These are phyloP conservation scores for Zoroaster sp. DNA, from an alignment of 53 echinoderm and acorn worm genomes.

Conservation along the genomic window DNA sequence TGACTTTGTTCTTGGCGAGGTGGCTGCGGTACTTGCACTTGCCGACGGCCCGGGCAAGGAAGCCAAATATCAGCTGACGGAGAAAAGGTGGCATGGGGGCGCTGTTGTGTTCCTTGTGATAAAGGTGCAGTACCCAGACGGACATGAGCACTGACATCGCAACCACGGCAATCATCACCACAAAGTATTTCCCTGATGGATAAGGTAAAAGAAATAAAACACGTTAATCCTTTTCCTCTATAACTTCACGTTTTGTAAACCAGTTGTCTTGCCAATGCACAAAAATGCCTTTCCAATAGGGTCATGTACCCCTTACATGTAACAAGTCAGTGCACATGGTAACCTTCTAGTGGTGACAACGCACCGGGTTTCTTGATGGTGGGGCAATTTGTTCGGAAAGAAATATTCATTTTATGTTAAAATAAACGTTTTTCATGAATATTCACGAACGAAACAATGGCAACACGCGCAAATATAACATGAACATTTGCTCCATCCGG, in stretches of 20 bases:
- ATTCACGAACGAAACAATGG: background rate
- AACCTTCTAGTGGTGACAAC: no score
- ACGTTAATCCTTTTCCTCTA: no score
- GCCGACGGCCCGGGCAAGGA: slow-evolving; percentile 56
- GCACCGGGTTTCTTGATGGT: no score
- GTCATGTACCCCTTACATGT: no score
- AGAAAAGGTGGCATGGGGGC: slow-evolving; percentile 64
- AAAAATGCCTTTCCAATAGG: no score
- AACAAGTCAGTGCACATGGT: no score
- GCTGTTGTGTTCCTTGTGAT: slow-evolving; percentile 67
- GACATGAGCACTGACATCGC: slow-evolving; percentile 61
- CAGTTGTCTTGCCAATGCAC: no score
- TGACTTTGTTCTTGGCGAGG: slow-evolving; percentile 46
- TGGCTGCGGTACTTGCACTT: slow-evolving; percentile 53
- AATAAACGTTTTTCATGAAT: background rate
- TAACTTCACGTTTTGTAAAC: no score
- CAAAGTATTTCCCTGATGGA: slow-evolving; percentile 69
- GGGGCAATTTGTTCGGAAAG: no score
- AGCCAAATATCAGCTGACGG: slow-evolving; percentile 63
- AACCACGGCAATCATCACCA: slow-evolving; percentile 70
- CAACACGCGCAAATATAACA: no score
- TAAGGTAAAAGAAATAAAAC: background rate
- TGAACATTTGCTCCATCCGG: no score
- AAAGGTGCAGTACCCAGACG: slow-evolving; percentile 57
- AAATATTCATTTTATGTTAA: no score